These are phyloP conservation scores for Enoplosus armatus DNA, from an alignment of 2,797 vertebrate genomes.

Conservation along the genomic window DNA sequence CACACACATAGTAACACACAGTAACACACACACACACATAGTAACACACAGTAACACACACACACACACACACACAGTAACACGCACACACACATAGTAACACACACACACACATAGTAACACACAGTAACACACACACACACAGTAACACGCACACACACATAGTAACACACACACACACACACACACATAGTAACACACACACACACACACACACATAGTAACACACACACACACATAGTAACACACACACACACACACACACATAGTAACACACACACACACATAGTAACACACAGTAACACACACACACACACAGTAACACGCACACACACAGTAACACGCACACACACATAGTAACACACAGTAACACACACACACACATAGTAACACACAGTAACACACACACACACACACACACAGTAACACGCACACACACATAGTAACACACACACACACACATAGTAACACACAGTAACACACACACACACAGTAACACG, in stretches of 20 bases:
- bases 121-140: conserved; percentile 3
- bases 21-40: conserved; percentile 3
- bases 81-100: conserved; percentile 4
- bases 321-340: not conserved
- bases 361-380: no score
- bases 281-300: no score
- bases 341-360: conserved; percentile 4
- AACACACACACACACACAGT: not conserved
- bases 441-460: conserved; percentile 3
- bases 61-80: no score
- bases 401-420: conserved; percentile 10
- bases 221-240: not conserved
- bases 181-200: conserved; percentile 4
- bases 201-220: not conserved
- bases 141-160: not conserved
- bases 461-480: not conserved
- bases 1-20: no score
- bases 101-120: no score
- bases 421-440: no score
- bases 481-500: conserved; percentile 4
- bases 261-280: no score
- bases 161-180: no score
- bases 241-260: no score
- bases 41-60: not conserved
- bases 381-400: not conserved